These are phyloP conservation scores for Menura novaehollandiae DNA, from an alignment of 2,113 vertebrate genomes.

Conservation along the genomic window DNA sequence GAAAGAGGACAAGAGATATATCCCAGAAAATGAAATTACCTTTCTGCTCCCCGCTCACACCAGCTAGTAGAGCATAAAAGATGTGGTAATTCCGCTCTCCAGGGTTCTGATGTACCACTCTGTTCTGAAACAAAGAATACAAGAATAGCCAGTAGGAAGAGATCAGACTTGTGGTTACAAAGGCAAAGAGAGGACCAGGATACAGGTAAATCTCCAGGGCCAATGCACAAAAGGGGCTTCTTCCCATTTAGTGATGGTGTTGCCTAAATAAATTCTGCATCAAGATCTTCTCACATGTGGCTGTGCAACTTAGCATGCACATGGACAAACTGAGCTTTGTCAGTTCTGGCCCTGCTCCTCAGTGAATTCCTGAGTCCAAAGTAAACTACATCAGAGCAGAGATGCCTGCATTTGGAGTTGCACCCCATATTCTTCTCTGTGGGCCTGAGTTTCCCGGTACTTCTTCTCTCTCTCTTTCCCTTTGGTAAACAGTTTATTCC, in stretches of 20 bases:
- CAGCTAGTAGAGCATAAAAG: slow-evolving; percentile 87
- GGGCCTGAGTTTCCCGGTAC: not conserved
- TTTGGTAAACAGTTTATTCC: not conserved
- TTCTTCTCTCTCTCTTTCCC: not conserved
- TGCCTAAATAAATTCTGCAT: not conserved
- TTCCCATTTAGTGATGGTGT: not conserved
- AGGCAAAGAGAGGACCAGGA: not conserved
- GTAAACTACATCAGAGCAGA: not conserved
- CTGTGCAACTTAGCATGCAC: not conserved
- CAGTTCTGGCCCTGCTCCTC: not conserved
- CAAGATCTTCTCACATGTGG: not conserved
- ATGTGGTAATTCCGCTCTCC: slow-evolving; percentile 92
- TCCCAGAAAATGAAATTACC: slow-evolving; percentile 67
- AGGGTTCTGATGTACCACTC: slow-evolving; percentile 87
- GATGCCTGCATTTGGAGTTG: not conserved
- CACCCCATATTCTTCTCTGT: not conserved
- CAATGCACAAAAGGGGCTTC: not conserved
- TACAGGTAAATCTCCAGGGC: not conserved
- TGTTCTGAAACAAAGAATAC: slow-evolving; percentile 78
- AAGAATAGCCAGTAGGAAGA: not conserved
- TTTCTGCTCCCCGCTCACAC: slow-evolving; percentile 78
- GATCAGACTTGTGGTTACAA: not conserved
- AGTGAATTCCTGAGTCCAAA: not conserved
- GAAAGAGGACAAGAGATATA: not conserved
- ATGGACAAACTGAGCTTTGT: not conserved